Evolutionary conservation across 2,888 invertebrate species (phyloP).

Genomic region (Diarsia mendica): DNA sequence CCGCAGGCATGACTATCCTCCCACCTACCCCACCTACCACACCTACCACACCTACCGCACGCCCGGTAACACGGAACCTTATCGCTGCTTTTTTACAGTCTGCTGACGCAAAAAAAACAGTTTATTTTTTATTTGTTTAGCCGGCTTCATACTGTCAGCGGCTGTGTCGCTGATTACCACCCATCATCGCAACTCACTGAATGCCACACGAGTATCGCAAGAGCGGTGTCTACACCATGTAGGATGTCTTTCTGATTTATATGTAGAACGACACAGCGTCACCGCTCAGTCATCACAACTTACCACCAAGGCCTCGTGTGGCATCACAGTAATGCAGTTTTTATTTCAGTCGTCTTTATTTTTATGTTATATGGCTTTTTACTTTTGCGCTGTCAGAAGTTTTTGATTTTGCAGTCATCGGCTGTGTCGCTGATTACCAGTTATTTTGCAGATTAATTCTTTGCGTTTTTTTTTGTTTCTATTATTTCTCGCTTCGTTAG

Average conservation of each 20-base stretch:
- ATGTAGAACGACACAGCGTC: neutral
- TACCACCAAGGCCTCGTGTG: neutral
- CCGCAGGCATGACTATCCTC: constrained; percentile 79
- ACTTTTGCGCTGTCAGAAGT: constrained; percentile 33
- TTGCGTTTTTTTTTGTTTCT: constrained; percentile 39
- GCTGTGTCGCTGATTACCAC: neutral
- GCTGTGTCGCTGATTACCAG: constrained; percentile 10
- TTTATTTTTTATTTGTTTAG: neutral
- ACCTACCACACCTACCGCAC: constrained; percentile 24
- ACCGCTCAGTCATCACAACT: neutral
- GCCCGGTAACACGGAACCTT: constrained; percentile 49
- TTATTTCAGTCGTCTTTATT: constrained; percentile 37
- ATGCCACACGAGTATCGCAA: neutral
- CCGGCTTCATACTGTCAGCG: neutral
- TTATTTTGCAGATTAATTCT: constrained; percentile 24
- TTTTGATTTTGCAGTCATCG: constrained; percentile 41
- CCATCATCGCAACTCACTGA: neutral
- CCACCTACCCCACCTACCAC: constrained; percentile 9
- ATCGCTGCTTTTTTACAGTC: constrained; percentile 40
- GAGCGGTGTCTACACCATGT: neutral
- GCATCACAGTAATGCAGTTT: neutral
- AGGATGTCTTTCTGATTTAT: neutral
- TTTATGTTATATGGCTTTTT: constrained; percentile 33
- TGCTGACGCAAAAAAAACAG: constrained; percentile 12
- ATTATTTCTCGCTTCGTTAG: constrained; percentile 55